A percentile compares a stretch with the other conserved stretches of the same genome.
These are phyloP conservation scores for Cyprinodon diabolis DNA, from an alignment of 2,797 vertebrate species.

Conservation along the genomic window DNA sequence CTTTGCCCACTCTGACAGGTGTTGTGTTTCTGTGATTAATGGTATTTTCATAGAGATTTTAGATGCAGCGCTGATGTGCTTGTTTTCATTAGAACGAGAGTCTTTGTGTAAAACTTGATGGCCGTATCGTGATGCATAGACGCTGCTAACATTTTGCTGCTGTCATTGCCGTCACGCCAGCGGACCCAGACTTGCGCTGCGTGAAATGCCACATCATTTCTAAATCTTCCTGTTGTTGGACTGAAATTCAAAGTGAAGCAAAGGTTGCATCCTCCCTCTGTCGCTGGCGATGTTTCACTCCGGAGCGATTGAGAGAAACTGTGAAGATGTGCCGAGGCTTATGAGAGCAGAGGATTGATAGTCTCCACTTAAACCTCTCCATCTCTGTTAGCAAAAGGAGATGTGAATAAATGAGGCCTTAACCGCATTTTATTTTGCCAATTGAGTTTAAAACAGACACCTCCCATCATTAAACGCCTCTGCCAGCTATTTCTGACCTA, in stretches of 20 bases:
- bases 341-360: neutral
- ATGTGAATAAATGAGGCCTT: slow-evolving; percentile 7
- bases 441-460: neutral
- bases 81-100: slow-evolving; percentile 44
- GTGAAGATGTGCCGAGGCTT: neutral
- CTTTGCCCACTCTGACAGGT: slow-evolving; percentile 44
- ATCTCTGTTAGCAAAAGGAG: neutral
- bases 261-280: neutral
- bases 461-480: slow-evolving; percentile 3
- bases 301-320: slow-evolving; percentile 13
- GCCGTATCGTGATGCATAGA: slow-evolving; percentile 28
- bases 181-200: neutral
- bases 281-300: slow-evolving; percentile 10
- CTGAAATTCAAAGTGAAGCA: slow-evolving; percentile 11
- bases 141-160: slow-evolving; percentile 23
- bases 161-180: neutral
- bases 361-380: slow-evolving; percentile 2
- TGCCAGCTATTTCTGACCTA: neutral
- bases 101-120: slow-evolving; percentile 9
- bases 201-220: slow-evolving; percentile 8
- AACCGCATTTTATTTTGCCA: neutral
- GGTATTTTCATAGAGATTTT: slow-evolving; percentile 45
- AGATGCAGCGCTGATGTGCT: slow-evolving; percentile 50
- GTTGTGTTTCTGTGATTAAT: slow-evolving; percentile 53
- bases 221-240: slow-evolving; percentile 11